A percentile compares a stretch with the other conserved stretches of the same genome.
These are phyloP conservation scores for Chloropsis hardwickii DNA, from an alignment of 2,113 vertebrate species.

Conservation along the genomic window DNA sequence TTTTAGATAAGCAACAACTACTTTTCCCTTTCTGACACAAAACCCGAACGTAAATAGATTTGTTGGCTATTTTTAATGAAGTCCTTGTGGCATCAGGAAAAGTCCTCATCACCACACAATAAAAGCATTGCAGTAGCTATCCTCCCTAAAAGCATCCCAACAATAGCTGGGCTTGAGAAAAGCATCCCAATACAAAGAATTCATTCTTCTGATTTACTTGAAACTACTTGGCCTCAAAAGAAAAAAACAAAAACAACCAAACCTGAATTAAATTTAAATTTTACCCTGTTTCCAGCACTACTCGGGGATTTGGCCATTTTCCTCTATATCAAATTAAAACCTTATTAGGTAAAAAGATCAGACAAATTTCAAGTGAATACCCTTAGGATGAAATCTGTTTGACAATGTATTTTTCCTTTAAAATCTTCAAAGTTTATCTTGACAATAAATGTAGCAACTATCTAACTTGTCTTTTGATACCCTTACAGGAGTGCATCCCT, in stretches of 20 bases:
- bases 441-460: neutral
- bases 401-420: neutral
- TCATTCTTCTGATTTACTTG: conserved; percentile 82
- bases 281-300: neutral
- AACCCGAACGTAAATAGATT: conserved; percentile 39
- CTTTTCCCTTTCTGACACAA: neutral
- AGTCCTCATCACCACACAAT: conserved; percentile 63
- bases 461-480: neutral
- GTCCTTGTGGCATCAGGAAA: conserved; percentile 69
- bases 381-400: neutral
- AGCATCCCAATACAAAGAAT: conserved; percentile 78
- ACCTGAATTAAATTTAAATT: conserved; percentile 33
- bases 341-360: neutral
- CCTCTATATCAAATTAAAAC: neutral
- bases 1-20: neutral
- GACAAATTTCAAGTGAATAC: neutral
- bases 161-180: conserved; percentile 78
- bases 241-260: neutral
- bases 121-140: conserved; percentile 68
- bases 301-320: neutral
- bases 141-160: conserved; percentile 70
- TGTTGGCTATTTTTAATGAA: conserved; percentile 70
- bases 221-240: conserved; percentile 72
- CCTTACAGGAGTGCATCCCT: neutral
- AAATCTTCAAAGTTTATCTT: neutral